These are phyloP conservation scores for Bolinopsis microptera DNA, from an alignment of 37 sponge, comb jelly and placozoan genomes.

Conservation along the genomic window DNA sequence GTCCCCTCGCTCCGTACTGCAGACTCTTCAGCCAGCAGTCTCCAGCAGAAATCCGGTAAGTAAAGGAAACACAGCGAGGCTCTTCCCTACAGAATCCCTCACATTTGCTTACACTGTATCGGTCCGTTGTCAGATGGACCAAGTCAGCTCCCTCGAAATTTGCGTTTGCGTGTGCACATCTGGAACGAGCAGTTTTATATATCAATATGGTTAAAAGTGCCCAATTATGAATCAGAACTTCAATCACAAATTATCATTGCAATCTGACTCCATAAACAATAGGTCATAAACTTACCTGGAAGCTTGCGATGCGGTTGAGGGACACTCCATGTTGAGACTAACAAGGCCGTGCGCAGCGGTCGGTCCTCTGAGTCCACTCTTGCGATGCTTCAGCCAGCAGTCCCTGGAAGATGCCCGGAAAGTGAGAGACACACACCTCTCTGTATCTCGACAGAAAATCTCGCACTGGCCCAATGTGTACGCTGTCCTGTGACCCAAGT, in stretches of 20 bases:
- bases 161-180: too few species aligned
- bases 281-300: too few species aligned
- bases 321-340: constrained; percentile 1
- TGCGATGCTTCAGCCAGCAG: neutral
- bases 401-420: neutral
- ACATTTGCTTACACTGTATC: too few species aligned
- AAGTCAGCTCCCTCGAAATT: too few species aligned
- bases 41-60: neutral
- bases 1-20: neutral
- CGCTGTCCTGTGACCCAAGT: neutral
- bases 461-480: neutral
- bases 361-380: constrained; percentile 22
- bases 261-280: too few species aligned
- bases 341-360: neutral
- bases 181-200: too few species aligned
- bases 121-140: too few species aligned
- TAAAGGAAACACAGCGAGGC: neutral
- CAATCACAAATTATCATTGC: too few species aligned
- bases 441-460: neutral
- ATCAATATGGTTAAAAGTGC: too few species aligned
- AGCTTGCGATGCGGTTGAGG: too few species aligned
- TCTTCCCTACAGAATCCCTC: too few species aligned
- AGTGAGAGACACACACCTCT: constrained; percentile 1
- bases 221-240: too few species aligned
- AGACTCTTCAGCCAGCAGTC: neutral